Percentiles rank a stretch among this genome's conserved stretches.
Conservation (phyloP, 2,797 vertebrate species). For the Poecilia velifera region DNA sequence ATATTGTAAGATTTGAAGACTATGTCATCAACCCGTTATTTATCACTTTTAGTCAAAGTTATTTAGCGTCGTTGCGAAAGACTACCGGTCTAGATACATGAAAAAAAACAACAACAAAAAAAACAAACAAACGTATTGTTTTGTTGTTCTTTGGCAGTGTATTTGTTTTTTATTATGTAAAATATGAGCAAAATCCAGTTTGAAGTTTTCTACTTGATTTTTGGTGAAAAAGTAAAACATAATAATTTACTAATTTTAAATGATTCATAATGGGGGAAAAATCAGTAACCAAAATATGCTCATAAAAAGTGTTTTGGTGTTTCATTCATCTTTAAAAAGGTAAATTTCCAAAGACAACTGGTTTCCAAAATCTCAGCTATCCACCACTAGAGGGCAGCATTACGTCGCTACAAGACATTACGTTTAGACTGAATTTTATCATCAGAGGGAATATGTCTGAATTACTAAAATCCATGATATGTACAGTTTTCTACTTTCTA, state of each 20-base stretch:
- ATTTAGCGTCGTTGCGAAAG: too few relatives aligned
- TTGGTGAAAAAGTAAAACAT: neutral
- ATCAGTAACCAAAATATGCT: neutral
- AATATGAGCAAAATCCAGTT: neutral
- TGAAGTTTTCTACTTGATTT: neutral
- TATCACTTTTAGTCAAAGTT: too few relatives aligned
- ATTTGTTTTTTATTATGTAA: neutral
- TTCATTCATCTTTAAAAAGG: neutral
- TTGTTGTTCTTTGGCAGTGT: neutral
- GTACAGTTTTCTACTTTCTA: neutral
- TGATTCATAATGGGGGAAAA: neutral
- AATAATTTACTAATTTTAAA: neutral
- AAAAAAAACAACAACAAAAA: too few relatives aligned
- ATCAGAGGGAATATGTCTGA: neutral
- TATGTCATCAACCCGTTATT: too few relatives aligned
- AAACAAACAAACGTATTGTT: too few relatives aligned
- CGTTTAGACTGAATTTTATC: neutral
- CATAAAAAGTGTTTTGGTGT: neutral
- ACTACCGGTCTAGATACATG: too few relatives aligned
- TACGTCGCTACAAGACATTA: neutral
- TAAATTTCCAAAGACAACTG: neutral
- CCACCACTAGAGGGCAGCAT: constrained; percentile 52
- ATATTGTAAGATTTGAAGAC: too few relatives aligned
- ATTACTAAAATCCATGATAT: neutral
- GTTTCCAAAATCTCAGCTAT: neutral